phyloP scores from a whole-genome alignment of 1,140 invertebrate genomes.

The Drosophila biarmipes region DNA sequence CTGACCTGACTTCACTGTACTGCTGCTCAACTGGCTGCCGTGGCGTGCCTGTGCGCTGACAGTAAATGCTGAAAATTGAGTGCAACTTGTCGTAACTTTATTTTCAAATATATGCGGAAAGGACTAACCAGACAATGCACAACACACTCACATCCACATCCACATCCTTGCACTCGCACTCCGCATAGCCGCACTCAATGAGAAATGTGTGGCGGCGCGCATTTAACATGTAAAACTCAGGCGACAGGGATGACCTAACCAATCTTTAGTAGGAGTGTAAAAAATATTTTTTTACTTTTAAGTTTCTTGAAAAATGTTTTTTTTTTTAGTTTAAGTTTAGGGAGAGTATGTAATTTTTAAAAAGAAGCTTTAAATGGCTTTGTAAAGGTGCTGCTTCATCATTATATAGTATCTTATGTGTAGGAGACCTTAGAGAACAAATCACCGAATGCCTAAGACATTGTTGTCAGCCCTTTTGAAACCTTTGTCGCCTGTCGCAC shows the following conservation, averaged over 20 bases:
- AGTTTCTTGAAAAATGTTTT: no score
- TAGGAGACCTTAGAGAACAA: no score
- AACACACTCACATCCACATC: conserved; percentile 37
- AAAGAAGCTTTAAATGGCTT: not conserved
- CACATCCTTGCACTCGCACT: conserved; percentile 26
- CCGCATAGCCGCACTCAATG: conserved; percentile 36
- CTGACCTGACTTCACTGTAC: conserved; percentile 2
- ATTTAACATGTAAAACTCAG: conserved; percentile 57
- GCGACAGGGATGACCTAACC: conserved; percentile 32
- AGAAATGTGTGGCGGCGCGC: conserved; percentile 52
- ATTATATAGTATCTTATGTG: no score
- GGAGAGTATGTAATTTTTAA: not conserved
- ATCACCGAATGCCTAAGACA: no score
- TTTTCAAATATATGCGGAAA: conserved; percentile 82
- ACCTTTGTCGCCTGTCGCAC: conserved; percentile 41
- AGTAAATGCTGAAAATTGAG: conserved; percentile 83
- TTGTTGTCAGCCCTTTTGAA: not conserved
- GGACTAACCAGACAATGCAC: conserved; percentile 81
- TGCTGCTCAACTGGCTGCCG: conserved; percentile 42
- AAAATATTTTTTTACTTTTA: no score
- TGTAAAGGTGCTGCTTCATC: no score
- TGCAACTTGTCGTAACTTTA: conserved; percentile 83
- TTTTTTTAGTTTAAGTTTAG: no score
- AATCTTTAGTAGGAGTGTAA: no score
- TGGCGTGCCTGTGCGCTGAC: conserved; percentile 71